Percentiles rank a stretch among this genome's conserved stretches.
These are phyloP conservation scores for Babyrousa celebensis DNA, from an alignment of 2,797 vertebrate genomes.

Conservation along the genomic window DNA sequence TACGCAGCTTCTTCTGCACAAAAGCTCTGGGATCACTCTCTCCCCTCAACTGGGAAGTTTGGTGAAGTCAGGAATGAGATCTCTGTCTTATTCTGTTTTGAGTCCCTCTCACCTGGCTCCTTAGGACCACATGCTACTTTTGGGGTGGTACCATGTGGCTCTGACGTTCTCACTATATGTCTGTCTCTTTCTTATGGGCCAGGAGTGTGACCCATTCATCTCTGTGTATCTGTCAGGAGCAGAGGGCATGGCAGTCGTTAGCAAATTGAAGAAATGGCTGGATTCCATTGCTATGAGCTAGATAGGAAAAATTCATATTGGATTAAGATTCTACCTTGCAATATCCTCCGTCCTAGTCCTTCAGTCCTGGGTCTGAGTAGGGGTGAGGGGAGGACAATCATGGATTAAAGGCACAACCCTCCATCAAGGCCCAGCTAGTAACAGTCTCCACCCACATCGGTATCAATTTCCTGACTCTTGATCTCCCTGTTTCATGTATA, in stretches of 20 bases:
- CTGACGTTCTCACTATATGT: neutral
- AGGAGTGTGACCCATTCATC: neutral
- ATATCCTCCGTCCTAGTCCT: neutral
- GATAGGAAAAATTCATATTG: neutral
- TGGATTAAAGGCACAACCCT: neutral
- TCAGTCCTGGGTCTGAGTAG: neutral
- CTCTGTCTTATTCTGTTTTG: neutral
- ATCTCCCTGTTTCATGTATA: neutral
- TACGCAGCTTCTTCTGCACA: neutral
- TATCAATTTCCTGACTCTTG: neutral
- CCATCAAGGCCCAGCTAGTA: neutral
- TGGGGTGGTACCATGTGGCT: neutral
- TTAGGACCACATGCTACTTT: neutral
- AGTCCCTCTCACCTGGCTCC: neutral
- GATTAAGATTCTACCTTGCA: neutral
- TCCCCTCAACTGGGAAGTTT: neutral
- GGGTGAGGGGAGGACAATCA: neutral
- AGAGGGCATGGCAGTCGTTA: neutral
- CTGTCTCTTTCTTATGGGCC: neutral
- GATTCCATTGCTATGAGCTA: slow-evolving; percentile 29
- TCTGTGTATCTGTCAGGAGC: neutral
- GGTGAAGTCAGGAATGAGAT: neutral
- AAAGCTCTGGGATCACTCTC: neutral
- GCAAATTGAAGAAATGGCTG: neutral
- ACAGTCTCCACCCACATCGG: neutral